Evolutionary conservation across 2,113 vertebrate genomes (phyloP).

Genomic region (Podocnemis expansa): DNA sequence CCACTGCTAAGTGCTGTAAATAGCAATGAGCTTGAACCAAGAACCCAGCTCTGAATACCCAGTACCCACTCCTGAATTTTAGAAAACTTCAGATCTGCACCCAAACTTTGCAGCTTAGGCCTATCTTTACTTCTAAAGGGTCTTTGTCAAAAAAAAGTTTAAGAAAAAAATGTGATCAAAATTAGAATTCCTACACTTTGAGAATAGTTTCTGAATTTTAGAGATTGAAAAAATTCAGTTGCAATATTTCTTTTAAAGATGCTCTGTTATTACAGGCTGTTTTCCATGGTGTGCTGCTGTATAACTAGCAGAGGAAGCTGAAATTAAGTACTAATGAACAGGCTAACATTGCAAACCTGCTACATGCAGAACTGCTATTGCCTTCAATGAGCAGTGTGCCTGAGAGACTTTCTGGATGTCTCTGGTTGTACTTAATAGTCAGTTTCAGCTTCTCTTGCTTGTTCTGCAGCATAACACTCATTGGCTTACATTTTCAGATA

Average conservation of each 20-base stretch:
- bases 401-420: neutral
- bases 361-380: neutral
- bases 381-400: neutral
- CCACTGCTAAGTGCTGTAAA: neutral
- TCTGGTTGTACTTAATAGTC: neutral
- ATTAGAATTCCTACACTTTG: neutral
- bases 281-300: neutral
- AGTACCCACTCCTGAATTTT: neutral
- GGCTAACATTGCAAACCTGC: neutral
- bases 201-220: neutral
- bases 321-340: neutral
- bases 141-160: neutral
- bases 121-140: neutral
- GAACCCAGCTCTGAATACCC: neutral
- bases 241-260: neutral
- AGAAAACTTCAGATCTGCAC: neutral
- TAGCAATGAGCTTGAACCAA: neutral
- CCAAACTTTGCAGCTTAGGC: neutral
- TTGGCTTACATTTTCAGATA: neutral
- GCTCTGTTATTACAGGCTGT: neutral
- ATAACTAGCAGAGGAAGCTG: slow-evolving; percentile 61
- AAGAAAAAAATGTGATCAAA: neutral
- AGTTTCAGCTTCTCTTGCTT: neutral
- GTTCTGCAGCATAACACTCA: neutral
- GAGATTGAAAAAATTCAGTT: neutral